Evolutionary conservation across 1,140 invertebrate species (phyloP).

Genomic region (Scaptodrosophila lebanonensis): DNA sequence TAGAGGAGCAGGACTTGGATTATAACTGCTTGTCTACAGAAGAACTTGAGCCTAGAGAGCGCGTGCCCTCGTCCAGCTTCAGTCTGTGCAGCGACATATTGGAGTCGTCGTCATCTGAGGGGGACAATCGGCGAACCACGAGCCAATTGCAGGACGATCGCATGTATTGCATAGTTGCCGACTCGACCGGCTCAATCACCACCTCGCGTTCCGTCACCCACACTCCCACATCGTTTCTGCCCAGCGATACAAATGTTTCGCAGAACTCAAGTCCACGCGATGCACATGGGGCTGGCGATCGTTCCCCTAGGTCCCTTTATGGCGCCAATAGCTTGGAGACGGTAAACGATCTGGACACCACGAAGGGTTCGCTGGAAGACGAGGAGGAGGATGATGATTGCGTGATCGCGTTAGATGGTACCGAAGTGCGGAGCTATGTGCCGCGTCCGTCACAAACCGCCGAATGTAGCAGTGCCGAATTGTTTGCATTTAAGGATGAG

Average conservation of each 20-base stretch:
- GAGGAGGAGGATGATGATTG: constrained; percentile 55
- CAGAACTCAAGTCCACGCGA: constrained; percentile 49
- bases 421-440: constrained; percentile 56
- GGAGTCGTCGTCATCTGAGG: constrained; percentile 24
- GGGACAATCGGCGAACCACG: background rate
- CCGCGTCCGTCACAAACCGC: constrained; percentile 23
- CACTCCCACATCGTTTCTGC: constrained; percentile 54
- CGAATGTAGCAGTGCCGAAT: constrained; percentile 46
- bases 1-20: background rate
- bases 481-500: constrained; percentile 54
- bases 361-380: constrained; percentile 55
- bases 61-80: constrained; percentile 23
- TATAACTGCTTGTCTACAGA: constrained; percentile 1
- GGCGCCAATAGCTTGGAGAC: constrained; percentile 58
- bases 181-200: constrained; percentile 52
- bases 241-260: constrained; percentile 57
- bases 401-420: constrained; percentile 54
- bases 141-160: constrained; percentile 16
- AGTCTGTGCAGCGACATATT: constrained; percentile 42
- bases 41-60: background rate
- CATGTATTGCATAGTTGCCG: constrained; percentile 46
- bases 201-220: constrained; percentile 49
- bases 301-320: constrained; percentile 32
- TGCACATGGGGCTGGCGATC: constrained; percentile 9
- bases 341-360: constrained; percentile 52